These are phyloP conservation scores for Pomatostomus ruficeps DNA, from an alignment of 2,113 vertebrate genomes.

Conservation along the genomic window DNA sequence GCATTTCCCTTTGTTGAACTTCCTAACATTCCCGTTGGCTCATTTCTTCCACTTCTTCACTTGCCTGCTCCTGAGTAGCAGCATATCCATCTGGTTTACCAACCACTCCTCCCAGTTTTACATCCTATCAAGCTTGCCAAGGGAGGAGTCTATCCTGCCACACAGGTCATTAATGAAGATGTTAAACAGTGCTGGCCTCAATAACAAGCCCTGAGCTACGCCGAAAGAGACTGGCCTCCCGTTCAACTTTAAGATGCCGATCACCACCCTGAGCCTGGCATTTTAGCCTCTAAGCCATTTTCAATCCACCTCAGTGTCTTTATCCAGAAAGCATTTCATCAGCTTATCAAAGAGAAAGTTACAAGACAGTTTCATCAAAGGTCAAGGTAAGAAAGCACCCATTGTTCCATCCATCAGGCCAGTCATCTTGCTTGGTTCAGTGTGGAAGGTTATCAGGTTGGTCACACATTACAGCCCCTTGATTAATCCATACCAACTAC, in stretches of 20 bases:
- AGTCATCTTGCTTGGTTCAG: background rate
- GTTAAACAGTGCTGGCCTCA: background rate
- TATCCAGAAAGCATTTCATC: background rate
- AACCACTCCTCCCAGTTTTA: background rate
- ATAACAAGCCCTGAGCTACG: background rate
- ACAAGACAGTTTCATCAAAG: background rate
- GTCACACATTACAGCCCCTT: background rate
- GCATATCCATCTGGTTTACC: background rate
- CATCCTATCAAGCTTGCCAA: background rate
- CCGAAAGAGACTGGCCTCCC: background rate
- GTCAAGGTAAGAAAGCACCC: background rate
- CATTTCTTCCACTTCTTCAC: background rate
- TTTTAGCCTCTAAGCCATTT: background rate
- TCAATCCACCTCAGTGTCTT: background rate
- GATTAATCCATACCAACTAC: background rate
- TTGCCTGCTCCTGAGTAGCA: rapidly evolving
- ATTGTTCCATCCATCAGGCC: background rate
- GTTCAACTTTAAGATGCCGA: background rate
- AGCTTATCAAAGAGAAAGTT: background rate
- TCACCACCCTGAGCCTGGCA: background rate
- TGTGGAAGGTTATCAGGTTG: background rate
- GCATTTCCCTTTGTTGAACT: background rate
- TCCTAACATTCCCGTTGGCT: background rate
- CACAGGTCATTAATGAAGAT: background rate
- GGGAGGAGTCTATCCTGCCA: background rate